Evolutionary conservation across 2,797 vertebrate species (phyloP).

Genomic region (Oryzias dopingdopingensis): DNA sequence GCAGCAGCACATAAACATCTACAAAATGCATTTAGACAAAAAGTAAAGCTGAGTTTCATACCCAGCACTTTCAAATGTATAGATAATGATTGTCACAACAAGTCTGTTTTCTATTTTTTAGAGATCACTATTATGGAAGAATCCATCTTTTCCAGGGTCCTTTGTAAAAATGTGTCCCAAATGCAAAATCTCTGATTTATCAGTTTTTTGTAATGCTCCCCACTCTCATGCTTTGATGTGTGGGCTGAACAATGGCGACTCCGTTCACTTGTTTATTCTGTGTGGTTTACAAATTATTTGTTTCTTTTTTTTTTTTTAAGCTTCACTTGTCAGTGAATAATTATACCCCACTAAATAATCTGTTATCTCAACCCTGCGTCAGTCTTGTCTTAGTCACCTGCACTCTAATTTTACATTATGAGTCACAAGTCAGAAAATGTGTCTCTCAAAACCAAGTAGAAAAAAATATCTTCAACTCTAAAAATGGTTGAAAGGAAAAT

Average conservation of each 20-base stretch:
- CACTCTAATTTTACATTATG: background rate
- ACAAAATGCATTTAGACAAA: conserved; percentile 11
- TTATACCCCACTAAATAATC: too few species aligned
- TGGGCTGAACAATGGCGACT: too few species aligned
- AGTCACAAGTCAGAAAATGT: background rate
- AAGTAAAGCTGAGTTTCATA: too few species aligned
- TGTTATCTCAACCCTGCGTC: background rate
- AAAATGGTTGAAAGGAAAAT: background rate
- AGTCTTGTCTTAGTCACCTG: background rate
- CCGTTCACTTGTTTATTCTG: too few species aligned
- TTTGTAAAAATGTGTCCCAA: too few species aligned
- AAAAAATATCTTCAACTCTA: background rate
- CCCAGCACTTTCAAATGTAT: background rate
- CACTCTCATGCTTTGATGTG: too few species aligned
- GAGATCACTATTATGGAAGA: background rate
- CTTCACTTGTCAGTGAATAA: too few species aligned
- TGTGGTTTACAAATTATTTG: too few species aligned
- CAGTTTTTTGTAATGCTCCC: too few species aligned
- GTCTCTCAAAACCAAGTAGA: background rate
- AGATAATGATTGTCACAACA: conserved; percentile 14
- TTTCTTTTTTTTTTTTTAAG: too few species aligned
- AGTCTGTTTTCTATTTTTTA: conserved; percentile 9
- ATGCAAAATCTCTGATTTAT: too few species aligned
- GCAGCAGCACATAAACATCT: conserved; percentile 1
- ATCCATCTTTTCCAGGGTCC: too few species aligned